Evolutionary conservation across 1,140 invertebrate genomes (phyloP).

Genomic region (Uloborus diversus): DNA sequence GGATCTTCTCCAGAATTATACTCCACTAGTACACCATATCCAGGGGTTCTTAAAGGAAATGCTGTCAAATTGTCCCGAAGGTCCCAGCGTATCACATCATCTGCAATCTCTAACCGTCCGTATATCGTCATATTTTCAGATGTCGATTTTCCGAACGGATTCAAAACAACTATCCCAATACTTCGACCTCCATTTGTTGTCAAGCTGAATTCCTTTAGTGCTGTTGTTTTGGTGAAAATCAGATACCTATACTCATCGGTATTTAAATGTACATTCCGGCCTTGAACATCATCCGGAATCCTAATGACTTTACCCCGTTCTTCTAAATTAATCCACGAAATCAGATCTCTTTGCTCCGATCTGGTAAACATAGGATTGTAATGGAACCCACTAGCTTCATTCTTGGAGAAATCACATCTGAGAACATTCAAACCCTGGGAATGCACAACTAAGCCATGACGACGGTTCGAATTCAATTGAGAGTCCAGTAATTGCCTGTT

Average conservation of each 20-base stretch:
- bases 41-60: slow-evolving; percentile 87
- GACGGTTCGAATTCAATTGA: slow-evolving; percentile 84
- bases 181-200: slow-evolving; percentile 51
- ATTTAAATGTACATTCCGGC: slow-evolving; percentile 15
- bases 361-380: slow-evolving; percentile 90
- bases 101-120: slow-evolving; percentile 74
- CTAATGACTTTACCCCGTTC: slow-evolving; percentile 26
- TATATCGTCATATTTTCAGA: slow-evolving; percentile 82
- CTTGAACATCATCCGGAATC: slow-evolving; percentile 29
- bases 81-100: slow-evolving; percentile 72
- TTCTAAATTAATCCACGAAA: slow-evolving; percentile 75
- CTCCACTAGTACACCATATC: slow-evolving; percentile 81
- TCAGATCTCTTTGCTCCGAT: slow-evolving; percentile 86
- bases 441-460: slow-evolving; percentile 76
- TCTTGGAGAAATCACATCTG: slow-evolving; percentile 70
- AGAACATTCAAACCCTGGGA: slow-evolving; percentile 59
- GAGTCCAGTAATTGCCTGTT: slow-evolving; percentile 87
- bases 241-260: slow-evolving; percentile 25
- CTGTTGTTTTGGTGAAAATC: slow-evolving; percentile 7
- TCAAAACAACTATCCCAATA: slow-evolving; percentile 70
- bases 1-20: slow-evolving; percentile 83
- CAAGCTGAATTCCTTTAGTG: slow-evolving; percentile 32
- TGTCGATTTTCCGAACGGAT: slow-evolving; percentile 87
- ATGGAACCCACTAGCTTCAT: slow-evolving; percentile 85
- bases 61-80: slow-evolving; percentile 81